Evolutionary conservation across 2,113 vertebrate genomes (phyloP), one percentile per base, ranked within the genome.

Genomic region (Cyanistes caeruleus): DNA sequence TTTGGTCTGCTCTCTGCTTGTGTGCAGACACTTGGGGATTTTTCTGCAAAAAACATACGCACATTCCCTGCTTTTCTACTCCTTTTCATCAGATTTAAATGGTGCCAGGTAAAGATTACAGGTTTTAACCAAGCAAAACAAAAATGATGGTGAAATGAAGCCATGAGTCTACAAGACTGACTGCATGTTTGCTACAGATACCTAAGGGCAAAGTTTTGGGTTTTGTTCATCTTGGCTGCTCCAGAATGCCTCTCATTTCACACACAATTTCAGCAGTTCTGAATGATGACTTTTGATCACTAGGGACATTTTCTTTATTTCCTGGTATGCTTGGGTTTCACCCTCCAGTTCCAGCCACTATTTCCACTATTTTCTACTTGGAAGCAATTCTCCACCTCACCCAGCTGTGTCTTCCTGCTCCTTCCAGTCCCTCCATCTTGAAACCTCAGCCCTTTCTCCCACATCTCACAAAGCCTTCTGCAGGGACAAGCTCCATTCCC

Each of bases 51-150:
- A 55, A 55, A 10, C 41, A 15, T 15, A 39, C 52, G 23, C n/a
- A 31, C 46, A 9, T 82, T 87, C 33, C 19, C 43, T 77, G 51
- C 22, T 81, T 27, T 73, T 75, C n/a, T 60, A 12, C 12, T 77
- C 35, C 20, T 44, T 87, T 92, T 46, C 48, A 60, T 46, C 0
- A 2, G 37, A 84, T 84, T 81, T 86, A 84, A 90, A 60, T 31
- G 44, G 15, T 95, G 68, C 21, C 79, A 81, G 64, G 25, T 95
- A 87, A 94, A 83, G 33, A 39, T 90, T 88, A 87, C 83, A 48
- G 16, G 39, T 75, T 95, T 86, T 63, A 92, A 56, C 22, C 1
- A 7, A 81, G 69, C 48, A 89, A 95, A 95, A 78, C 80, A 92
- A 62, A 93, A 93, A 31, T 0, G 3, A 81, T 72, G 62, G 60